phyloP scores from a whole-genome alignment of 2,888 invertebrate species.

The Micoletzkya japonica region DNA sequence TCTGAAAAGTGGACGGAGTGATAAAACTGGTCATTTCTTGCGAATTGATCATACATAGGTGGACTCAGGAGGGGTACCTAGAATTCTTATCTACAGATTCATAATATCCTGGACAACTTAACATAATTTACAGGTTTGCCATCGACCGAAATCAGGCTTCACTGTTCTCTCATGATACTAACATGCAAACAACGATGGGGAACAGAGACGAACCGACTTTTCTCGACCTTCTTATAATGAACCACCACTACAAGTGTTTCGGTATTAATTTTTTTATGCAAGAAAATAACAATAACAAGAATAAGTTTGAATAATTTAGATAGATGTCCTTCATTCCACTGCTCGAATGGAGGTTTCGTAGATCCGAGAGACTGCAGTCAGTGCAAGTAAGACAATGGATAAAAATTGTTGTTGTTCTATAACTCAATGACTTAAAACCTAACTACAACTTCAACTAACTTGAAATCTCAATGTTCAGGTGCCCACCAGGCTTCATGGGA shows the following conservation, averaged over 20 bases:
- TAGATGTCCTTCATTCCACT: constrained; percentile 8
- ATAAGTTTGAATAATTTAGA: neutral
- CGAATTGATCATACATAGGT: neutral
- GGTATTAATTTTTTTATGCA: neutral
- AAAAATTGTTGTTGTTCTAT: too few species aligned
- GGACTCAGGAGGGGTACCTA: neutral
- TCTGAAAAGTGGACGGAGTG: too few species aligned
- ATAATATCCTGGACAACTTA: neutral
- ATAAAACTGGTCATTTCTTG: neutral
- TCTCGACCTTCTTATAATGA: constrained; percentile 7
- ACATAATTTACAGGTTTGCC: constrained; percentile 3
- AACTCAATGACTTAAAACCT: too few species aligned
- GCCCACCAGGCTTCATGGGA: too few species aligned
- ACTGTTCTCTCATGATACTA: constrained; percentile 9
- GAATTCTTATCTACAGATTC: neutral
- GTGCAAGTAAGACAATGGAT: constrained; percentile 16
- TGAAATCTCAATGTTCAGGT: too few species aligned
- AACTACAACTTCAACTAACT: too few species aligned
- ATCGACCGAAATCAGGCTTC: neutral
- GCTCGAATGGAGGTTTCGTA: constrained; percentile 12
- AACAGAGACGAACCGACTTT: constrained; percentile 12
- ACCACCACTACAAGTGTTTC: constrained; percentile 13
- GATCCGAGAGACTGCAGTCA: neutral
- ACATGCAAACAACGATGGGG: constrained; percentile 14
- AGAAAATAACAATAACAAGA: neutral